Evolutionary conservation across 1,140 invertebrate genomes (phyloP), one percentile per base, ranked within the genome.

Genomic region (Drosophila arawakana): DNA sequence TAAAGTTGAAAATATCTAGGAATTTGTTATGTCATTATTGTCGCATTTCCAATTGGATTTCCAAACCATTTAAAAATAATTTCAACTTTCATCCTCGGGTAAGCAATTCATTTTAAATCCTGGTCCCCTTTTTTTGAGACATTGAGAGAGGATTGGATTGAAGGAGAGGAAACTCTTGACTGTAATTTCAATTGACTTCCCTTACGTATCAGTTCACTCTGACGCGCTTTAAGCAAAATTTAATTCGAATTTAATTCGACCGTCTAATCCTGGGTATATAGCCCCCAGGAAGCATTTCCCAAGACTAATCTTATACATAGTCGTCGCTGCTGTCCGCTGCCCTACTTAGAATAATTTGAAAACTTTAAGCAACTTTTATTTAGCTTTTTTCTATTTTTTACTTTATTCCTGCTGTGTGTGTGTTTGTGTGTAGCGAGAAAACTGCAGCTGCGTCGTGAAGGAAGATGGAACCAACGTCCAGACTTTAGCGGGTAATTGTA

Each of bases 331-430:
- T 52, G 54, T 35, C 58, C 58, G 60, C 76, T 86, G 83, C 69
- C 77, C 83, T 88, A 88, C 83, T 88, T 83, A 80, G 77, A 89
- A 88, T 88, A 88, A 88, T 88, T 88, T 88, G 83, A 88, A 88
- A 88, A 88, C 84, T 88, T 88, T 88, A 83, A 88, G 83, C 69
- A 86, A 73, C 80, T 81, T 70, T 73, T 59, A 49, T 57, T 13
- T 11, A 30, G 6, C 49, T 47, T 15, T 43, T 11, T 41, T 13
- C 52, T 62, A 10, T 21, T 67, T 41, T 21, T 55, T 39, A 11
- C n/a, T 8, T 18, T 13, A 25, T 65, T 44, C 3, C 15, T 43
- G 7, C n/a, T 59, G 15, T 39, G 25, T 30, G 4, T 30, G 25
- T 30, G 25, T 30, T 2, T 30, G 25, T 43, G 46, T 58, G 44